phyloP scores from a whole-genome alignment of 2,888 invertebrate species.

The Xylocampa areola region DNA sequence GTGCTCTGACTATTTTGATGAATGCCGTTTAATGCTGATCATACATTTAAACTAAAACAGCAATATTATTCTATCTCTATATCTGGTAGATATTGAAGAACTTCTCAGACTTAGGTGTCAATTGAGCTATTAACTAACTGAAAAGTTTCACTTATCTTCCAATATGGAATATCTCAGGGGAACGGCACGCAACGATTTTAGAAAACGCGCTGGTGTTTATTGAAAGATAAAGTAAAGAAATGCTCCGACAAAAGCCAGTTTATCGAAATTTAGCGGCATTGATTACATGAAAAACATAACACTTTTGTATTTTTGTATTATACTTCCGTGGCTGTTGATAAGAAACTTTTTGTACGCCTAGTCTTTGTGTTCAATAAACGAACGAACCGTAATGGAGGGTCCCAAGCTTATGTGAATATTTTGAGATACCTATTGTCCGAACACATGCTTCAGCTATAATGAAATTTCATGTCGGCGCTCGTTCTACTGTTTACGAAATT shows the following conservation, averaged over 20 bases:
- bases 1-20: no score
- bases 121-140: constrained; percentile 38
- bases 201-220: constrained; percentile 42
- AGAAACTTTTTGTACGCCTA: constrained; percentile 58
- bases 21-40: no score
- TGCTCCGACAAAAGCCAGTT: constrained; percentile 32
- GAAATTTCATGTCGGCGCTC: constrained; percentile 54
- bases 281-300: constrained; percentile 50
- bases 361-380: constrained; percentile 59
- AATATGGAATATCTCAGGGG: constrained; percentile 44
- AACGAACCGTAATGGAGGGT: constrained; percentile 61
- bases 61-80: no score
- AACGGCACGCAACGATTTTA: constrained; percentile 35
- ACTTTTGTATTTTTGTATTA: constrained; percentile 57
- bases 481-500: constrained; percentile 37
- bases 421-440: constrained; percentile 60
- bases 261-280: constrained; percentile 45
- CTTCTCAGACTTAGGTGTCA: constrained; percentile 39
- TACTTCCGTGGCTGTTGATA: constrained; percentile 39
- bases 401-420: constrained; percentile 49
- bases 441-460: constrained; percentile 56
- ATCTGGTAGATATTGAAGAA: no score
- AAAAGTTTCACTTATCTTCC: constrained; percentile 49
- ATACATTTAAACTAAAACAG: no score
- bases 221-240: constrained; percentile 48